Evolutionary conservation across 1,140 invertebrate genomes (phyloP), one percentile per base, ranked within the genome.

Genomic region (Metaphire vulgaris): DNA sequence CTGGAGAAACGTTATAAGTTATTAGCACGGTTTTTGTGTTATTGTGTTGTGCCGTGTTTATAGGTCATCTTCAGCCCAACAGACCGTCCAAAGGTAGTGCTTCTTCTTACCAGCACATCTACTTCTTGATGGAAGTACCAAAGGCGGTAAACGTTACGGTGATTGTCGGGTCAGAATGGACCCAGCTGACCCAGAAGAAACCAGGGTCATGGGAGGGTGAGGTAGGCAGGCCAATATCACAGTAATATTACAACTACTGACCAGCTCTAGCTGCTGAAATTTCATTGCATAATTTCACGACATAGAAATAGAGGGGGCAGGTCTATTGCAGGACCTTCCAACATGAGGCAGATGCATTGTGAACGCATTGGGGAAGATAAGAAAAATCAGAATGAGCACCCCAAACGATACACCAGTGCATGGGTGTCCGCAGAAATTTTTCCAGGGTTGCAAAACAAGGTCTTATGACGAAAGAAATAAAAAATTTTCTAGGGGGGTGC

Each of bases 101-200:
- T 76, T 78, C 26, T 68, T 76, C 0, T 74, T 80, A 0, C 70
- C 70, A 12, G 76, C 74, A 26, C 65, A 80, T 84, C 29, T 79
- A 79, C 65, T 85, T 84, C 81, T 81, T 80, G 32, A 80, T 85
- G 41, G 77, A 79, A 33, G 82, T 86, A 31, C 84, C 85, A 0
- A 74, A 79, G 1, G 85, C 85, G 1, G 79, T 82, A 28, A 77
- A 80, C 6, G 83, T 86, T 1, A 85, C 85, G 0, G 81, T 85
- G 1, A 84, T 85, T 2, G 81, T 82, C n/a, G 82, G 81, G 26
- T 80, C 82, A n/a, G 81, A 84, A 33, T 86, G 85, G 85, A 82
- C 82, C 28, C 84, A 85, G 31, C 80, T 86, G 56, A 78, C 78
- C 1, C 76, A 81, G 76, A 79, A 81, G 33, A 76, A 77, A 26